Evolutionary conservation across 1,140 invertebrate species (phyloP).

Genomic region (Euborellia annulipes): DNA sequence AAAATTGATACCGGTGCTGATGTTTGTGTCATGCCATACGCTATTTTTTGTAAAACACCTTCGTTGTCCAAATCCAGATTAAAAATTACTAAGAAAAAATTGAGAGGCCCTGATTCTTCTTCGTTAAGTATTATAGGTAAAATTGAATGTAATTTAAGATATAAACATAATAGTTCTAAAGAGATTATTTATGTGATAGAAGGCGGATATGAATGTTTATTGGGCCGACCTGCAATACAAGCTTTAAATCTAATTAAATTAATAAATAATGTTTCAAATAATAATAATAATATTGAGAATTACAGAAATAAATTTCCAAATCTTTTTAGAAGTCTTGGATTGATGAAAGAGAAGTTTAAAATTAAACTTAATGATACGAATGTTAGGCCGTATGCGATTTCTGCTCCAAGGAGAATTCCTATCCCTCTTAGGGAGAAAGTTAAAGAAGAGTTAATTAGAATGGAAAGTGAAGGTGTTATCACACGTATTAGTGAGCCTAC

Average conservation of each 20-base stretch:
- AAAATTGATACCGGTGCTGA: neutral
- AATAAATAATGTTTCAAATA: neutral
- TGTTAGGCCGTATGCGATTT: conserved; percentile 4
- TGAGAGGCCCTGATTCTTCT: neutral
- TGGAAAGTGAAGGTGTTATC: conserved; percentile 24
- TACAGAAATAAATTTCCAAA: neutral
- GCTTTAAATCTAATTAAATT: neutral
- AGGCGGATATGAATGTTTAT: neutral
- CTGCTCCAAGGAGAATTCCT: conserved; percentile 19
- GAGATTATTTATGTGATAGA: neutral
- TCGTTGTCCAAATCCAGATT: neutral
- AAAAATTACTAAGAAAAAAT: neutral
- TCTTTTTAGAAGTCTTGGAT: neutral
- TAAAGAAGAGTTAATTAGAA: conserved; percentile 22
- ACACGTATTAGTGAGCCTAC: conserved; percentile 21
- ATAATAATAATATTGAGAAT: too few species aligned
- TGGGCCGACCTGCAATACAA: neutral
- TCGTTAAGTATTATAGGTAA: neutral
- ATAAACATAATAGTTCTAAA: neutral
- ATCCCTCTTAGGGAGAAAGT: conserved; percentile 25
- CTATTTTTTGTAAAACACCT: neutral
- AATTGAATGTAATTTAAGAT: neutral
- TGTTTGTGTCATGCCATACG: neutral
- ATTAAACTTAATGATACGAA: conserved; percentile 1
- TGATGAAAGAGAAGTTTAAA: neutral